Conservation (phyloP, 2,113 vertebrate genomes). For the Macrotis lagotis region DNA sequence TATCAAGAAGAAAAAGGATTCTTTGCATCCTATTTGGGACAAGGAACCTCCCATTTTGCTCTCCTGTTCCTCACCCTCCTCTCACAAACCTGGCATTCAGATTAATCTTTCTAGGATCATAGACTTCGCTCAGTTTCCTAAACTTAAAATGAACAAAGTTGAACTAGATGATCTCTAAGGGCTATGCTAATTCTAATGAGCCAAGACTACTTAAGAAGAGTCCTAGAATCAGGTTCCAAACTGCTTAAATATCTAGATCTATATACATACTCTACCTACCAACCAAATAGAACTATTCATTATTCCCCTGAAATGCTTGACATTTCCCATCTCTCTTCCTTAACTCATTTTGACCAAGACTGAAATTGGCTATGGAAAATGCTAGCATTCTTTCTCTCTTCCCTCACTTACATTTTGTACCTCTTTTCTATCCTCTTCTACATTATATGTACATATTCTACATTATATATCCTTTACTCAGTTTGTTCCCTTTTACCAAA, state of each 20-base stretch:
- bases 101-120: not conserved
- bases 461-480: not conserved
- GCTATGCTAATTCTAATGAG: not conserved
- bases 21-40: not conserved
- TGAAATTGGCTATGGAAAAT: not conserved
- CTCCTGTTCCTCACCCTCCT: not conserved
- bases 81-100: not conserved
- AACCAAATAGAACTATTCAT: not conserved
- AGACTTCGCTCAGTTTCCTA: not conserved
- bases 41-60: not conserved
- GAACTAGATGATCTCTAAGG: not conserved
- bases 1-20: not conserved
- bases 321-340: not conserved
- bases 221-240: not conserved
- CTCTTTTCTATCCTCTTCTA: not conserved
- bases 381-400: not conserved
- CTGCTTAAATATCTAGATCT: not conserved
- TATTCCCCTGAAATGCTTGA: not conserved
- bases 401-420: not conserved
- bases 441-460: not conserved
- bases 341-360: not conserved
- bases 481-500: not conserved
- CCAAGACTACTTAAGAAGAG: not conserved
- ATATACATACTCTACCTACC: not conserved
- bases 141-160: not conserved